Evolutionary conservation across 2,888 invertebrate species (phyloP).

Genomic region (Polydrusus tereticollis): DNA sequence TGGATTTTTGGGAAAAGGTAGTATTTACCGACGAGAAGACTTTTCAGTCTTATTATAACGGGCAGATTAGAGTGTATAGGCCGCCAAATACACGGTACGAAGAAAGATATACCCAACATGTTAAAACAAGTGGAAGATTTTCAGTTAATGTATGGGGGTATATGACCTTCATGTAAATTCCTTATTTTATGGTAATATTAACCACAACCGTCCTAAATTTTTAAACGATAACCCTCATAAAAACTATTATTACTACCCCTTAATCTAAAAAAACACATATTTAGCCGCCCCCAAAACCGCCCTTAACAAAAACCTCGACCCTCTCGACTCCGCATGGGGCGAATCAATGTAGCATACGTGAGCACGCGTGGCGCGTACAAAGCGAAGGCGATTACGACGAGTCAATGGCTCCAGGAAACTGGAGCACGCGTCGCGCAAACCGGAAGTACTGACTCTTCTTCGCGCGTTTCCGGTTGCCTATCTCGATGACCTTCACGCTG

Average conservation of each 20-base stretch:
- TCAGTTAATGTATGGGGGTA: too few species aligned
- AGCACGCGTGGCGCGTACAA: constrained; percentile 47
- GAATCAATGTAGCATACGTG: constrained; percentile 60
- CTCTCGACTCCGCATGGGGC: constrained; percentile 51
- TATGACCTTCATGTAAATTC: too few species aligned
- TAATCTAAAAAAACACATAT: constrained; percentile 37
- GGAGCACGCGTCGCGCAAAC: constrained; percentile 52
- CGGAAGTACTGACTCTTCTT: constrained; percentile 55
- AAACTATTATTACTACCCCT: constrained; percentile 29
- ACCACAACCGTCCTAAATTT: constrained; percentile 8
- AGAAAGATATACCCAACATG: too few species aligned
- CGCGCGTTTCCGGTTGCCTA: constrained; percentile 50
- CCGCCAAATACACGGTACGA: too few species aligned
- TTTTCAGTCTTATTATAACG: too few species aligned
- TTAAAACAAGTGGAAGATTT: too few species aligned
- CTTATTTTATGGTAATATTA: not conserved
- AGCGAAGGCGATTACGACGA: constrained; percentile 56
- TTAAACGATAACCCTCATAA: constrained; percentile 28
- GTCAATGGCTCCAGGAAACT: constrained; percentile 63
- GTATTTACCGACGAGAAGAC: too few species aligned
- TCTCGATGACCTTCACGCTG: constrained; percentile 48
- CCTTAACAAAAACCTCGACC: constrained; percentile 52
- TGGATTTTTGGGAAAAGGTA: too few species aligned
- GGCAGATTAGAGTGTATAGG: too few species aligned
- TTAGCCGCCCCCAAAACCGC: constrained; percentile 51